Conservation (phyloP, 2,888 invertebrate species). For the Himalopsyche kuldschensis region DNA sequence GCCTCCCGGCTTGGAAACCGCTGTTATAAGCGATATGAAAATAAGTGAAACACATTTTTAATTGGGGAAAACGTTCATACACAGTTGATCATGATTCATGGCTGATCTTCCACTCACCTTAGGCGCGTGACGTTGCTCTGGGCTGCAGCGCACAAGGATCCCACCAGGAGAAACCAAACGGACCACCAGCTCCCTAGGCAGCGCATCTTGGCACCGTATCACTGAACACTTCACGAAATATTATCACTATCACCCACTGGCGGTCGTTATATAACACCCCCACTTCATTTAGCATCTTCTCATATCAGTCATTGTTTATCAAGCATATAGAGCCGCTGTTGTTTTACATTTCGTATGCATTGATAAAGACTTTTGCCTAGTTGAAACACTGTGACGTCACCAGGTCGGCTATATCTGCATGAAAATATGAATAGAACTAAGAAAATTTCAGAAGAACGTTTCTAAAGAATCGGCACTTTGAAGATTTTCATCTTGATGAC, state of each 20-base stretch:
- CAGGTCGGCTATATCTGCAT: no score
- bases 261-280: conserved; percentile 17
- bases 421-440: no score
- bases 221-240: conserved; percentile 16
- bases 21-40: no score
- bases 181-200: conserved; percentile 4
- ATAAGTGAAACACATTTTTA: no score
- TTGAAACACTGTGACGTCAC: no score
- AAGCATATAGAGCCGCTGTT: neutral
- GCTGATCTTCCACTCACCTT: neutral
- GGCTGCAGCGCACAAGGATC: neutral
- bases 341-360: neutral
- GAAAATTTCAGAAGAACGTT: no score
- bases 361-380: no score
- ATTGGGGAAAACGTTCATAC: no score
- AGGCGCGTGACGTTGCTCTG: neutral
- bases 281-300: conserved; percentile 18
- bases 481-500: conserved; percentile 2
- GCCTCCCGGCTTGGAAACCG: no score
- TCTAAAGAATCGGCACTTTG: no score
- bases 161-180: conserved; percentile 1
- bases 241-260: conserved; percentile 9
- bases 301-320: conserved; percentile 20
- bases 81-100: no score
- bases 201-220: conserved; percentile 17